Evolutionary conservation across 2,113 vertebrate genomes (phyloP).

Genomic region (Hypocryptadius cinnamomeus): DNA sequence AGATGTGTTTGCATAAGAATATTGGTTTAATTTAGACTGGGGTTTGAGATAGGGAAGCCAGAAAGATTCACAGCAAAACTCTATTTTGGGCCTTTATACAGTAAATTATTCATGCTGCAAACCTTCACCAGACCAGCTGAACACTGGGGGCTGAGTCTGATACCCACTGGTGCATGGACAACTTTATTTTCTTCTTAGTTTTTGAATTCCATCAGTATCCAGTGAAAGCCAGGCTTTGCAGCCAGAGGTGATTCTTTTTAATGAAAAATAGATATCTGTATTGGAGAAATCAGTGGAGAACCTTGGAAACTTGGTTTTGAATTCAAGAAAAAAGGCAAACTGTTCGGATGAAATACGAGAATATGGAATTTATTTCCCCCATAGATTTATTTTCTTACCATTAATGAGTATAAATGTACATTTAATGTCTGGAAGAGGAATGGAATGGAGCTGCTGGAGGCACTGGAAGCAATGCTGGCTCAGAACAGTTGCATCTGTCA

Average conservation of each 20-base stretch:
- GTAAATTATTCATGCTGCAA: neutral
- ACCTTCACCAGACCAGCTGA: neutral
- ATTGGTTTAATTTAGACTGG: neutral
- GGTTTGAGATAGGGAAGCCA: neutral
- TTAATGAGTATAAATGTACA: slow-evolving; percentile 10
- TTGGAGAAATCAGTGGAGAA: neutral
- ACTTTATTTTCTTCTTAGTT: neutral
- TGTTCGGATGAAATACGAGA: neutral
- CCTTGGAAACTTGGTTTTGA: neutral
- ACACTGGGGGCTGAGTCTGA: neutral
- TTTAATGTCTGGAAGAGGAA: neutral
- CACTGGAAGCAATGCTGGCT: neutral
- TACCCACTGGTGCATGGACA: neutral
- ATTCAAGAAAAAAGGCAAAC: neutral
- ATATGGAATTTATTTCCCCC: slow-evolving; percentile 19
- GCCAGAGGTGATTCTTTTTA: neutral
- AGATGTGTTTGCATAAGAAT: neutral
- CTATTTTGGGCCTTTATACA: neutral
- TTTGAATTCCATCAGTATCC: neutral
- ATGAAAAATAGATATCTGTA: neutral
- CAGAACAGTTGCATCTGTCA: neutral
- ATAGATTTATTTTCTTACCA: slow-evolving; percentile 23
- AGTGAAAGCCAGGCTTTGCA: neutral
- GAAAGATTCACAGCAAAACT: neutral
- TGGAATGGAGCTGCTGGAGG: neutral